Base-by-base conservation (phyloP, 2,888 invertebrate species). In the Piscicola geometra region DNA sequence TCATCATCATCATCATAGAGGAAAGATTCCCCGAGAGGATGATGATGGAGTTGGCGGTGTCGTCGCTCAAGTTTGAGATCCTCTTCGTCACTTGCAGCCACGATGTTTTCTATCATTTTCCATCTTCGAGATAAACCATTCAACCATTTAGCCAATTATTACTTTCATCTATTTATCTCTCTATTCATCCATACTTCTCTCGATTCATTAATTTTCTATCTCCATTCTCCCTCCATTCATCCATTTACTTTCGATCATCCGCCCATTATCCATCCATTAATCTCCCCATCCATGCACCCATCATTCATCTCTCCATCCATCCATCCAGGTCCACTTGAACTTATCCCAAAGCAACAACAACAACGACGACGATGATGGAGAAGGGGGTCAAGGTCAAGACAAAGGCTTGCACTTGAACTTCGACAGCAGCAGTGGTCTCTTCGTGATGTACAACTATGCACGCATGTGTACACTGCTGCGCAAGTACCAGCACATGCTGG, bases 371-470 rank as follows among this genome's bases (percentile, higher is more conserved):
- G n/a, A n/a, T n/a, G n/a, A n/a, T n/a, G n/a, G n/a, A n/a, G n/a
- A n/a, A n/a, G n/a, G n/a, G n/a, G n/a, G n/a, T n/a, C n/a, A n/a
- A n/a, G n/a, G n/a, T n/a, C n/a, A n/a, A n/a, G n/a, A n/a, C n/a
- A n/a, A n/a, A n/a, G n/a, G n/a, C n/a, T n/a, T n/a, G n/a, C n/a
- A n/a, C n/a, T n/a, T n/a, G n/a, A 56, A 56, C 60, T 56, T 56
- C n/a, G 60, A 56, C 60, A 15, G 60, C 60, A 56, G 60, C 25
- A 56, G 60, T 21, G 73, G 73, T 35, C 36, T 73, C 15, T 73
- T 73, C 32, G 60, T 73, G 15, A 30, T 73, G 32, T 73, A 73
- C 64, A 73, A 73, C 64, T 73, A 73, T n/a, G 73, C 73, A 25
- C 52, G 73, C 15, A 36, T 73, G 21, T 73, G 56, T 1, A 64